Conservation (phyloP, 2,797 vertebrate species). For the Chiloscyllium punctatum region DNA sequence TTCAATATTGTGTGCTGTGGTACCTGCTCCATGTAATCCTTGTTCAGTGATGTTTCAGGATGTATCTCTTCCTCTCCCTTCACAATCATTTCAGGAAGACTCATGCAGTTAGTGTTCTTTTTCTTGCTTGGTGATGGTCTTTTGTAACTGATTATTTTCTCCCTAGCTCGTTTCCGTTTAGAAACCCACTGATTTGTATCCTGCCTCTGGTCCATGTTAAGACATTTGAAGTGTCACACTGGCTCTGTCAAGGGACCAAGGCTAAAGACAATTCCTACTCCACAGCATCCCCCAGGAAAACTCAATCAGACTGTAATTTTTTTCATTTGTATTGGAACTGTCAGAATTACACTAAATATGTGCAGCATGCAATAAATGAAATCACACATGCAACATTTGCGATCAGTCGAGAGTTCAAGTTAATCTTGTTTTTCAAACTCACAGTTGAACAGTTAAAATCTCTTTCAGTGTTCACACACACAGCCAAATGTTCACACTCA, state of each 20-base stretch:
- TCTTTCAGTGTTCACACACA: not conserved
- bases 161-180: not conserved
- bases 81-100: not conserved
- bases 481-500: not conserved
- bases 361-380: not conserved
- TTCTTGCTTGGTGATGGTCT: not conserved
- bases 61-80: not conserved
- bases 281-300: not conserved
- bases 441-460: not conserved
- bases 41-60: not conserved
- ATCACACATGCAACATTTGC: not conserved
- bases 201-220: not conserved
- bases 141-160: not conserved
- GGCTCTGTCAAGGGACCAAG: not conserved
- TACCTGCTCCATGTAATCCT: constrained; percentile 29
- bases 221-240: not conserved
- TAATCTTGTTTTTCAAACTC: too few relatives aligned
- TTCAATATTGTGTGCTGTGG: not conserved
- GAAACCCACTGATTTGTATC: not conserved
- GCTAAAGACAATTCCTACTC: not conserved
- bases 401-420: not conserved
- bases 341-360: not conserved
- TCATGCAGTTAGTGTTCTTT: not conserved
- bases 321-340: not conserved
- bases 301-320: not conserved